A percentile compares a stretch with the other conserved stretches of the same genome.
Evolutionary conservation across 2,888 invertebrate species (phyloP).

Genomic region (Lysandra bellargus): DNA sequence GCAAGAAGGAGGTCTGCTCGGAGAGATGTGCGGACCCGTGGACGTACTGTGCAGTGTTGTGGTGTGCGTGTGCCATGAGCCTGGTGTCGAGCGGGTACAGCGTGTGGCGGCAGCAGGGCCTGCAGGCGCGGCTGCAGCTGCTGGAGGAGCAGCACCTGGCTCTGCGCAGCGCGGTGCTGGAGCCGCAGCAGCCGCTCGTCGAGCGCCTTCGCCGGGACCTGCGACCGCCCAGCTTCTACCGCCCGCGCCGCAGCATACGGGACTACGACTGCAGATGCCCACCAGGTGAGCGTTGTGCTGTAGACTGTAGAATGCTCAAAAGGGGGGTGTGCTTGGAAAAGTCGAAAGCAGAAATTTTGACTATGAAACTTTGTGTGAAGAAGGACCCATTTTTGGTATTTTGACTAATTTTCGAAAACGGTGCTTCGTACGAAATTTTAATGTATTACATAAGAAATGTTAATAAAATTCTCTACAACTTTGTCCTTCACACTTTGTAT

Average conservation of each 20-base stretch:
- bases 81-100: constrained; percentile 82
- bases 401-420: too few relatives aligned
- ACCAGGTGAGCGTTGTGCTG: constrained; percentile 75
- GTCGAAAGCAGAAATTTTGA: too few relatives aligned
- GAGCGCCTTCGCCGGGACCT: constrained; percentile 79
- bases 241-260: constrained; percentile 71
- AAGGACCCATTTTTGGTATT: too few relatives aligned
- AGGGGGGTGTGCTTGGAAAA: too few relatives aligned
- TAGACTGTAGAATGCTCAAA: background rate
- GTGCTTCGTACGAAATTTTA: too few relatives aligned
- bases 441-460: too few relatives aligned
- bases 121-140: constrained; percentile 74
- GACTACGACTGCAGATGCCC: constrained; percentile 86
- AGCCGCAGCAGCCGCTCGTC: constrained; percentile 76
- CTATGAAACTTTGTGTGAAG: too few relatives aligned
- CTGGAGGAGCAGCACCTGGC: constrained; percentile 80
- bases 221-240: constrained; percentile 60
- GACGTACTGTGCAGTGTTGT: constrained; percentile 77
- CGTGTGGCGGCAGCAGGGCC: constrained; percentile 78
- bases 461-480: too few relatives aligned
- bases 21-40: constrained; percentile 67
- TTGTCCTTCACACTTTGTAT: too few relatives aligned
- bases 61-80: constrained; percentile 85
- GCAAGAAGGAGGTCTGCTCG: constrained; percentile 59
- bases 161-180: constrained; percentile 74